Evolutionary conservation across 2,113 vertebrate genomes (phyloP).

Genomic region (Lophochroa leadbeateri): DNA sequence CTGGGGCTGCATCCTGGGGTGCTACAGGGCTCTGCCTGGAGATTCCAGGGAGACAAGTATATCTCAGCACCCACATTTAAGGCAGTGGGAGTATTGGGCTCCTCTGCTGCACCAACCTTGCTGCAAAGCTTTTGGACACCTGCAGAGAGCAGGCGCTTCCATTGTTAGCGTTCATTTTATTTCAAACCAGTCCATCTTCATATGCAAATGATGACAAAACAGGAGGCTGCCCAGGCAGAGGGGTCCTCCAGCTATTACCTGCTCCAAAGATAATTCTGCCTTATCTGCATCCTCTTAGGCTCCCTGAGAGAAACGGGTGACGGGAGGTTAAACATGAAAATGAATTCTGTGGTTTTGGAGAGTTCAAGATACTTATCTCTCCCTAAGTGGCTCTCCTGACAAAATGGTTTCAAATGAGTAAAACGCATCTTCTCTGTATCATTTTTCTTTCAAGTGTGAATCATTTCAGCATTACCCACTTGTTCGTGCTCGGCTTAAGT

Average conservation of each 20-base stretch:
- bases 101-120: neutral
- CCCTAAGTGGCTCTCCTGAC: constrained; percentile 61
- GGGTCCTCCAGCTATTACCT: constrained; percentile 34
- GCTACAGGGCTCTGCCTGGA: neutral
- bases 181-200: neutral
- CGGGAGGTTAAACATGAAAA: constrained; percentile 54
- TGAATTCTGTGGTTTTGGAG: constrained; percentile 63
- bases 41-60: neutral
- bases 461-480: constrained; percentile 1
- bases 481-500: neutral
- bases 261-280: constrained; percentile 45
- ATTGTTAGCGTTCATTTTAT: rapidly evolving
- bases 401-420: constrained; percentile 60
- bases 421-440: constrained; percentile 4
- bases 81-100: neutral
- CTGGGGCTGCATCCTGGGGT: neutral
- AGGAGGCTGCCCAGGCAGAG: neutral
- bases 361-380: constrained; percentile 65
- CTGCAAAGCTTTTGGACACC: neutral
- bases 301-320: constrained; percentile 36
- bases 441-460: constrained; percentile 57
- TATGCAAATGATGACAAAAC: neutral
- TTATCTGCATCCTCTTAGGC: constrained; percentile 58
- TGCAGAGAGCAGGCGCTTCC: neutral
- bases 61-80: neutral